Evolutionary conservation across 2,113 vertebrate species (phyloP).

Genomic region (Crotophaga sulcirostris): DNA sequence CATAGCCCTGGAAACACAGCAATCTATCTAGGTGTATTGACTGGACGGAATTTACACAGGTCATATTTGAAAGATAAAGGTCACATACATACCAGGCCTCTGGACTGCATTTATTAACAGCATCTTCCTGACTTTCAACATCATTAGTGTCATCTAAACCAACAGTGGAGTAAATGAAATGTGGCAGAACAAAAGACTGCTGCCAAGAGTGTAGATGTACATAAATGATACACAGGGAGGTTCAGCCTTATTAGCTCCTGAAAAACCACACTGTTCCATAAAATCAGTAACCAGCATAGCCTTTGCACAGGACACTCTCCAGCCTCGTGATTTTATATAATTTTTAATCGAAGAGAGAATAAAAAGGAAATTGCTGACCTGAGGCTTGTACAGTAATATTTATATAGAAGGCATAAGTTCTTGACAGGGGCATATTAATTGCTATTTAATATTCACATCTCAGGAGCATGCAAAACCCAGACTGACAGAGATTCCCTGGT

Average conservation of each 20-base stretch:
- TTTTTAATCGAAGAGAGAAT: conserved; percentile 25
- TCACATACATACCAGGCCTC: conserved; percentile 45
- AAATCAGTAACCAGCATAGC: neutral
- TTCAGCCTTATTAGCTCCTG: conserved; percentile 60
- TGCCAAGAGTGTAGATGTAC: conserved; percentile 40
- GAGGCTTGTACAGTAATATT: neutral
- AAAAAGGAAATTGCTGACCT: neutral
- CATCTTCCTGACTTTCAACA: conserved; percentile 49
- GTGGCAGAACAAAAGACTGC: conserved; percentile 52
- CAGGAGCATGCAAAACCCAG: neutral
- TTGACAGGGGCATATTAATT: neutral
- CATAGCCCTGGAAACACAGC: conserved; percentile 28
- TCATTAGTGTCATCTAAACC: conserved; percentile 60
- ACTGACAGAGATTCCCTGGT: neutral
- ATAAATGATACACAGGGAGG: conserved; percentile 33
- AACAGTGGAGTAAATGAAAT: conserved; percentile 57
- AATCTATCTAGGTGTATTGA: conserved; percentile 62
- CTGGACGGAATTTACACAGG: conserved; percentile 60
- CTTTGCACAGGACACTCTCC: neutral
- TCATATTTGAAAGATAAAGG: conserved; percentile 75
- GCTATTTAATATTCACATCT: neutral
- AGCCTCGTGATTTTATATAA: neutral
- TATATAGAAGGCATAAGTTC: neutral
- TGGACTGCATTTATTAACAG: conserved; percentile 58
- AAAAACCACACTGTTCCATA: conserved; percentile 14